phyloP scores from a whole-genome alignment of 2,113 vertebrate genomes.

The Ptychochromis oligacanthus region DNA sequence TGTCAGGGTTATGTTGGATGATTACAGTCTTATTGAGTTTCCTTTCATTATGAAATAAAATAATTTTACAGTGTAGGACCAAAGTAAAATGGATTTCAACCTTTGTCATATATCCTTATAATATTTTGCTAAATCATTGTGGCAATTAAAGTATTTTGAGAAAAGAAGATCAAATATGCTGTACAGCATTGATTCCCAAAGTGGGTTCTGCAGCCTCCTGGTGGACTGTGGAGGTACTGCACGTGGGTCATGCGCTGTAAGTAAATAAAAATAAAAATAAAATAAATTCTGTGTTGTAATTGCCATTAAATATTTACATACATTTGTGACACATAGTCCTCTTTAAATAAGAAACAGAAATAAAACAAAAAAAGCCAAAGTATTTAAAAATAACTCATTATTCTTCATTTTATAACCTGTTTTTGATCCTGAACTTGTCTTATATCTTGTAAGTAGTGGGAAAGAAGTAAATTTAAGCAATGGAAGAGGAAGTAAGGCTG shows the following conservation, averaged over 20 bases:
- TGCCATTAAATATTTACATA: not conserved
- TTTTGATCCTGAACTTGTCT: not conserved
- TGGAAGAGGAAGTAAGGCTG: not conserved
- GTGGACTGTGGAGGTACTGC: not conserved
- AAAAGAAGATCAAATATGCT: not conserved
- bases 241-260: not conserved
- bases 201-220: not conserved
- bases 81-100: no score
- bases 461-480: not conserved
- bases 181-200: not conserved
- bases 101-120: not conserved
- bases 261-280: not conserved
- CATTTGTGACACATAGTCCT: not conserved
- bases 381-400: not conserved
- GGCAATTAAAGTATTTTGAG: not conserved
- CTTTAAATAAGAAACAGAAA: not conserved
- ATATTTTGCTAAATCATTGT: not conserved
- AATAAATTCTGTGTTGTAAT: not conserved
- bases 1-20: rapidly evolving
- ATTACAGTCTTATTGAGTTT: not conserved
- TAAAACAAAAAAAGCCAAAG: not conserved
- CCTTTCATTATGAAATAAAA: not conserved
- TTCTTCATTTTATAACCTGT: not conserved
- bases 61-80: not conserved
- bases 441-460: not conserved